Evolutionary conservation across 2,113 vertebrate species (phyloP).

Genomic region (Pituophis catenifer): DNA sequence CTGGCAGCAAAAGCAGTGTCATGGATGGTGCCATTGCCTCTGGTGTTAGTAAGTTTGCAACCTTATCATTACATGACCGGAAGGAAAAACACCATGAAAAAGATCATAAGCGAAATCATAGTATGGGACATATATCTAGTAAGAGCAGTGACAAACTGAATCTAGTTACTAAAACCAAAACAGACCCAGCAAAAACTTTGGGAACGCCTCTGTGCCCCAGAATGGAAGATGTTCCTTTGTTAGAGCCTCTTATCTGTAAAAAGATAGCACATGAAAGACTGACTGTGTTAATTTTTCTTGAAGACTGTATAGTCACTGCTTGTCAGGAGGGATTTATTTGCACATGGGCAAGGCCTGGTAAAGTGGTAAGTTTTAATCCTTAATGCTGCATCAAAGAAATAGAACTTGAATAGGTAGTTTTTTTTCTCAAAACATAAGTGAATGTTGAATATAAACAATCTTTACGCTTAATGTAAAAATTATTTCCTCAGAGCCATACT

Average conservation of each 20-base stretch:
- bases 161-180: slow-evolving; percentile 84
- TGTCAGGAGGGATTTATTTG: slow-evolving; percentile 99
- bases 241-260: slow-evolving; percentile 99
- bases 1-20: slow-evolving; percentile 87
- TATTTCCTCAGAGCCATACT: slow-evolving; percentile 79
- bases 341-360: slow-evolving; percentile 99
- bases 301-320: slow-evolving; percentile 99
- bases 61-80: slow-evolving; percentile 92
- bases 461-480: slow-evolving; percentile 76
- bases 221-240: slow-evolving; percentile 97
- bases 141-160: slow-evolving; percentile 99
- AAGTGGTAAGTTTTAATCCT: slow-evolving; percentile 96
- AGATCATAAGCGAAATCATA: slow-evolving; percentile 99
- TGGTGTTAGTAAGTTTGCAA: slow-evolving; percentile 95
- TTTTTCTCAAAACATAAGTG: slow-evolving; percentile 71
- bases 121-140: slow-evolving; percentile 99
- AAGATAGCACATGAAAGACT: slow-evolving; percentile 99
- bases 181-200: slow-evolving; percentile 91
- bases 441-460: slow-evolving; percentile 78
- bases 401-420: slow-evolving; percentile 74
- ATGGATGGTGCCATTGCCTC: slow-evolving; percentile 87
- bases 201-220: slow-evolving; percentile 92
- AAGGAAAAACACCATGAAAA: slow-evolving; percentile 95
- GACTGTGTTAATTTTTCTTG: slow-evolving; percentile 98
- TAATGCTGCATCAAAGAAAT: slow-evolving; percentile 77